Evolutionary conservation across 1,140 invertebrate genomes (phyloP).

Genomic region (Drosophila tani): DNA sequence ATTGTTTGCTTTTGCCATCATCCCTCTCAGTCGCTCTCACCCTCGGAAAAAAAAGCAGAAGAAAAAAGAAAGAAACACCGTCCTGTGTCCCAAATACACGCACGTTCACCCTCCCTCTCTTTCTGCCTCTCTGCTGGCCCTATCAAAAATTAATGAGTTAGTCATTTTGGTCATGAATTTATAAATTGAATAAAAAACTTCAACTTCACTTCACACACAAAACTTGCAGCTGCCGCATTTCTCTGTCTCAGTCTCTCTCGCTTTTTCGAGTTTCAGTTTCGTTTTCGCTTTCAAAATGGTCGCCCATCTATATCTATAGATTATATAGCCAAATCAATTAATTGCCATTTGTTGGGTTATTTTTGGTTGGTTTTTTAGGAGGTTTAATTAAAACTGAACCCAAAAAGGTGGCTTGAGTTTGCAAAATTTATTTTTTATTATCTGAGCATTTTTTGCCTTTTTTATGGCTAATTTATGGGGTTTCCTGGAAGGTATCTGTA

Average conservation of each 20-base stretch:
- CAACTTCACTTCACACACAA: constrained; percentile 25
- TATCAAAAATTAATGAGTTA: constrained; percentile 84
- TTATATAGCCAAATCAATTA: constrained; percentile 56
- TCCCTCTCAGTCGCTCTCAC: constrained; percentile 14
- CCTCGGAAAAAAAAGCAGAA: not conserved
- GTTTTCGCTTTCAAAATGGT: constrained; percentile 67
- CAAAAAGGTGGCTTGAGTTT: constrained; percentile 11
- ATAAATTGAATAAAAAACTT: constrained; percentile 82
- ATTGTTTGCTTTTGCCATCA: constrained; percentile 67
- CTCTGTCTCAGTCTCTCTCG: constrained; percentile 8
- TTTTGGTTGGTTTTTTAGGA: not conserved
- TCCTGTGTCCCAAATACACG: constrained; percentile 40
- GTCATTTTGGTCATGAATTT: constrained; percentile 82
- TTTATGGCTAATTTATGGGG: constrained; percentile 24
- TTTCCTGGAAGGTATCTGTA: constrained; percentile 22
- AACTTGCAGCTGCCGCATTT: constrained; percentile 68
- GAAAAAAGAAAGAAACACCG: constrained; percentile 4
- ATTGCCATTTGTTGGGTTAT: constrained; percentile 63
- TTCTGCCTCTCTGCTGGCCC: constrained; percentile 8
- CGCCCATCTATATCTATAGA: constrained; percentile 29
- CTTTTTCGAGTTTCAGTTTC: constrained; percentile 20
- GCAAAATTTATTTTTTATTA: constrained; percentile 2
- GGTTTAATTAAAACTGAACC: constrained; percentile 67
- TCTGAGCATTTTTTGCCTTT: constrained; percentile 2
- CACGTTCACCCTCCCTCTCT: not conserved